Evolutionary conservation across 30 jellyfish, hydroid and myxozoan species (phyloP).

Genomic region (Cassiopea xamachana): DNA sequence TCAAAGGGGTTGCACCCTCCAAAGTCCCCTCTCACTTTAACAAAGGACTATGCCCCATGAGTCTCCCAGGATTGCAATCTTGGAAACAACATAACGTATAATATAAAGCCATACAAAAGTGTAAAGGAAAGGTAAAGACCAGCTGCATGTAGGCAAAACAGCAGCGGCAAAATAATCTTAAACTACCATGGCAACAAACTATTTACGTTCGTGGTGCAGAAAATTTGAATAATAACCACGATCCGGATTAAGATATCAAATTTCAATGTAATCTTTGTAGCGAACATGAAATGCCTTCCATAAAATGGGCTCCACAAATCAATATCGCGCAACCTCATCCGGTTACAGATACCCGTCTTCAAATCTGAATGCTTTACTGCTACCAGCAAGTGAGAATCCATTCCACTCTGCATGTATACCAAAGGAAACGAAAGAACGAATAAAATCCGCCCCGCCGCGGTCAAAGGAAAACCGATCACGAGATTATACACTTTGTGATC

Average conservation of each 20-base stretch:
- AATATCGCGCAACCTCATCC: slow-evolving; percentile 58
- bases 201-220: not conserved
- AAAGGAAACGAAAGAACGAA: slow-evolving; percentile 82
- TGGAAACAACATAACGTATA: no score
- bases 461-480: slow-evolving; percentile 56
- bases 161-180: not conserved
- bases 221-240: slow-evolving; percentile 1
- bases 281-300: not conserved
- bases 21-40: no score
- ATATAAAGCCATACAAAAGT: no score
- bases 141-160: not conserved
- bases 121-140: no score
- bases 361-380: slow-evolving; percentile 61
- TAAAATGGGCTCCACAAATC: slow-evolving; percentile 59
- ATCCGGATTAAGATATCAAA: not conserved
- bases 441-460: slow-evolving; percentile 89
- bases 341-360: slow-evolving; percentile 58
- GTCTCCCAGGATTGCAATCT: no score
- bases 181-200: not conserved
- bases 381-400: slow-evolving; percentile 38
- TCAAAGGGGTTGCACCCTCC: no score
- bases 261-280: not conserved
- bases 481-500: slow-evolving; percentile 83
- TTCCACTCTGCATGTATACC: slow-evolving; percentile 85
- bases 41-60: no score